phyloP scores from a whole-genome alignment of 2,888 invertebrate species.

The Litoditis marina region DNA sequence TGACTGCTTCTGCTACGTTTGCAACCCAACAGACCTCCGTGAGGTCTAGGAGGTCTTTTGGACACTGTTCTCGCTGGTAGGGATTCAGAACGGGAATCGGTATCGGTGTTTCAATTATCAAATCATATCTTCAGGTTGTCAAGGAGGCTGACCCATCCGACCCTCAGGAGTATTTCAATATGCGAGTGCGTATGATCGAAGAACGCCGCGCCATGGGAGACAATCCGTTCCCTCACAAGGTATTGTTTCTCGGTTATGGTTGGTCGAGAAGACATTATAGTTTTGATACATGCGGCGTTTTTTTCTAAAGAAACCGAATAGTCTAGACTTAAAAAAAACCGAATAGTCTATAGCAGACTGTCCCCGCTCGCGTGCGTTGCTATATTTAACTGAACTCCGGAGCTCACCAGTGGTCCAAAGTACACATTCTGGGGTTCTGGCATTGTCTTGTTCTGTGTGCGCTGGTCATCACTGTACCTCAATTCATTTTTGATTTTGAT shows the following conservation, averaged over 20 bases:
- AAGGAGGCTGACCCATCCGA: slow-evolving; percentile 58
- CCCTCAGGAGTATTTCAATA: slow-evolving; percentile 77
- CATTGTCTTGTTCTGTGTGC: background rate
- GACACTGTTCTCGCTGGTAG: no score
- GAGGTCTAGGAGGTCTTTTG: no score
- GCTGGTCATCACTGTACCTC: background rate
- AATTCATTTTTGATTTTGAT: background rate
- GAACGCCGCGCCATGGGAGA: slow-evolving; percentile 65
- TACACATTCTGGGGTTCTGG: no score
- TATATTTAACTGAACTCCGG: no score
- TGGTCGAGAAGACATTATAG: no score
- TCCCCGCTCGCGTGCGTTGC: no score
- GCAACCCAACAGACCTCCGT: no score
- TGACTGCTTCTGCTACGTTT: no score
- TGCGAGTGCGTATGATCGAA: slow-evolving; percentile 78
- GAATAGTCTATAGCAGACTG: no score
- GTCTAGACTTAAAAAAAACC: background rate
- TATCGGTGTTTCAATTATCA: background rate
- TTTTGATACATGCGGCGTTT: no score
- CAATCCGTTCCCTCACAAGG: slow-evolving; percentile 92
- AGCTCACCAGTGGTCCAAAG: no score
- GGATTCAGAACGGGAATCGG: no score
- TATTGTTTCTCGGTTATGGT: background rate
- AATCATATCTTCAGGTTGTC: slow-evolving; percentile 21
- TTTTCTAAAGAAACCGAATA: background rate